phyloP scores from a whole-genome alignment of 1,140 invertebrate species.

The Araneus ventricosus region DNA sequence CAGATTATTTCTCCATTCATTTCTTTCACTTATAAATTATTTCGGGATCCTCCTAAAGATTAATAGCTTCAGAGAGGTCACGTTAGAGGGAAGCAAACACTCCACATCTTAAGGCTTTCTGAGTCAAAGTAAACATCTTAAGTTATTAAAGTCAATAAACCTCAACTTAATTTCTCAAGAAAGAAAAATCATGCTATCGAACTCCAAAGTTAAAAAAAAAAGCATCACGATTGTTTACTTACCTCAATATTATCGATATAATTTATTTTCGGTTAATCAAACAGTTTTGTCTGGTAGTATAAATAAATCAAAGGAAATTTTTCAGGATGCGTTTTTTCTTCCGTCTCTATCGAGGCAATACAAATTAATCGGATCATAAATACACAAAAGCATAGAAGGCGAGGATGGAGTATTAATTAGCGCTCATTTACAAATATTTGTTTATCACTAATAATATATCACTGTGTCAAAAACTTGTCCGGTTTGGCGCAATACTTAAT shows the following conservation, averaged over 20 bases:
- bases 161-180: slow-evolving; percentile 17
- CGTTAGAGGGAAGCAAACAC: not conserved
- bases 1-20: slow-evolving; percentile 65
- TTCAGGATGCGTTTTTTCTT: not conserved
- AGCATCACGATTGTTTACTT: not conserved
- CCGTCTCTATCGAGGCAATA: not conserved
- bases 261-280: not conserved
- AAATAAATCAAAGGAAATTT: not conserved
- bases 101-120: not conserved
- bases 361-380: slow-evolving; percentile 20
- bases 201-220: not conserved
- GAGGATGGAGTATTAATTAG: not conserved
- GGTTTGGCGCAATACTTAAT: not conserved
- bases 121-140: slow-evolving; percentile 29
- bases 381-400: not conserved
- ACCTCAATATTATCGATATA: not conserved
- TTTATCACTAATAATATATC: not conserved
- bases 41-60: slow-evolving; percentile 35
- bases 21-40: slow-evolving; percentile 64
- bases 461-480: not conserved
- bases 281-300: not conserved
- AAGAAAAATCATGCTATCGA: not conserved
- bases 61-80: slow-evolving; percentile 23
- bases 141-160: slow-evolving; percentile 31
- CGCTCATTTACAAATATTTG: not conserved